phyloP scores from a whole-genome alignment of 2,797 vertebrate species.

The Mus minutoides region DNA sequence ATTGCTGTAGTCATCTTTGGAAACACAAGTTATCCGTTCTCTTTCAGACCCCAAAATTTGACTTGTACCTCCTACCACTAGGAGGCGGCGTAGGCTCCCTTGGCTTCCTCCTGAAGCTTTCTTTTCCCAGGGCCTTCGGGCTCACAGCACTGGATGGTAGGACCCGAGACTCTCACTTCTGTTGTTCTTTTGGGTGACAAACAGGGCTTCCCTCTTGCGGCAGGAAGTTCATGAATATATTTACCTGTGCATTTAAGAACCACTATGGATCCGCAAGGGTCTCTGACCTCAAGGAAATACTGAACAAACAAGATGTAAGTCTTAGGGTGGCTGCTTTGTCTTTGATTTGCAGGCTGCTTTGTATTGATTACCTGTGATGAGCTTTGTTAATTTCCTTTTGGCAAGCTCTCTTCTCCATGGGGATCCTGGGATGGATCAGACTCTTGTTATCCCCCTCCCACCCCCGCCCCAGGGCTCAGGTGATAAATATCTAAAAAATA shows the following conservation, averaged over 20 bases:
- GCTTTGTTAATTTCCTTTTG: conserved; percentile 69
- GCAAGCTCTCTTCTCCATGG: background rate
- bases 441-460: background rate
- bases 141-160: background rate
- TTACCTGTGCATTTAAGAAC: conserved; percentile 58
- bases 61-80: background rate
- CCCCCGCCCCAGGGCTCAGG: background rate
- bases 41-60: background rate
- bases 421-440: background rate
- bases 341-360: conserved; percentile 74
- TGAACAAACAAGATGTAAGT: conserved; percentile 61
- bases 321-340: conserved; percentile 53
- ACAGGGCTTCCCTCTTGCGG: background rate
- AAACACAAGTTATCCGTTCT: background rate
- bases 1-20: background rate
- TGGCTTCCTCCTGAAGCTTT: background rate
- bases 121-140: background rate
- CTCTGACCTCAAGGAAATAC: conserved; percentile 56
- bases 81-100: background rate
- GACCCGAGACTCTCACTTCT: background rate
- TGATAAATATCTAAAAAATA: background rate
- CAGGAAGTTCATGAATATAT: background rate
- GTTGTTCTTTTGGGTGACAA: background rate
- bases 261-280: background rate
- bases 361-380: conserved; percentile 75